Evolutionary conservation across 1,140 invertebrate species (phyloP).

Genomic region (Oncopeltus fasciatus): DNA sequence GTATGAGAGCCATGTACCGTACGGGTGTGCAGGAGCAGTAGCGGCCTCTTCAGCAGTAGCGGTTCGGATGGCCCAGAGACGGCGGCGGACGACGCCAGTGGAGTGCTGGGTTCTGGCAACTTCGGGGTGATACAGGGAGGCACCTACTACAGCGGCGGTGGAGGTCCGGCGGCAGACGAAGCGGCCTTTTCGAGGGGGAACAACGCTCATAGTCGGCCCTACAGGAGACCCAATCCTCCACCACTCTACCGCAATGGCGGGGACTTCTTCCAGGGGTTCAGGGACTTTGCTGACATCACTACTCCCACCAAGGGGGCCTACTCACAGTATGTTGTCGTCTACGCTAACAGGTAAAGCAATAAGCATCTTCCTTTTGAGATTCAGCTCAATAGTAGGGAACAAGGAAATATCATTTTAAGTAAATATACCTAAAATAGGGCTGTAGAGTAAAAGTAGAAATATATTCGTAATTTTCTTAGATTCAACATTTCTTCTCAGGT

Average conservation of each 20-base stretch:
- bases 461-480: too few relatives aligned
- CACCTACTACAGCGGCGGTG: conserved; percentile 56
- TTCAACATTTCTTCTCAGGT: too few relatives aligned
- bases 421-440: too few relatives aligned
- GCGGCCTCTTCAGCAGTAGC: neutral
- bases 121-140: conserved; percentile 76
- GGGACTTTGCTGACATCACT: conserved; percentile 77
- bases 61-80: neutral
- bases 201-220: conserved; percentile 45
- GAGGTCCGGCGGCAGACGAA: conserved; percentile 39
- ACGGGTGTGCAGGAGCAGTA: neutral
- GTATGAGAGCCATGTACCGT: too few relatives aligned
- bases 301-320: conserved; percentile 63
- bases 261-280: conserved; percentile 72
- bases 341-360: conserved; percentile 57
- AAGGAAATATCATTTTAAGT: too few relatives aligned
- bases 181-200: conserved; percentile 43
- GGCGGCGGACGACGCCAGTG: conserved; percentile 11
- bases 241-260: conserved; percentile 26
- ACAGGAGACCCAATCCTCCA: conserved; percentile 36
- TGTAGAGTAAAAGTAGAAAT: too few relatives aligned
- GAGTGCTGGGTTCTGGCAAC: conserved; percentile 72
- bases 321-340: conserved; percentile 66
- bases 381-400: too few relatives aligned
- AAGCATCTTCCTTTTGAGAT: too few relatives aligned